phyloP scores from a whole-genome alignment of 2,797 vertebrate genomes.

The Chanos chanos region DNA sequence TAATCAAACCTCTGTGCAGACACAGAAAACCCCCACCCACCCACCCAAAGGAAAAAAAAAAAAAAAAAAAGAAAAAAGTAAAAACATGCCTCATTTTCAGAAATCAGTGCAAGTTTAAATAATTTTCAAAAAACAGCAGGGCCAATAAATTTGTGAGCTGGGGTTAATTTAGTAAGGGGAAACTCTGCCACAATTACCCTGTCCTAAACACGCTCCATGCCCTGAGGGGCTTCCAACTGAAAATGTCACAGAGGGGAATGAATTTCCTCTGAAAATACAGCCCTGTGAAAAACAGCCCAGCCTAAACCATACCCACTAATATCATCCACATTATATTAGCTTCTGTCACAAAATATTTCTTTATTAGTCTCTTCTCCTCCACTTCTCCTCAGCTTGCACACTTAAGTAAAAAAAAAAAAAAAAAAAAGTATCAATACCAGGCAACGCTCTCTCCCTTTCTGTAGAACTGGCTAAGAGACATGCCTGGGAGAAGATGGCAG shows the following conservation, averaged over 20 bases:
- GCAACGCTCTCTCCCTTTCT: background rate
- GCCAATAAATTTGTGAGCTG: conserved; percentile 71
- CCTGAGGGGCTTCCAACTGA: conserved; percentile 69
- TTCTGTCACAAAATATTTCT: conserved; percentile 55
- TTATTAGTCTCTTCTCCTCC: conserved; percentile 50
- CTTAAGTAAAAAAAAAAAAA: conserved; percentile 13
- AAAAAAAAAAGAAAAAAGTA: background rate
- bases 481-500: conserved; percentile 43
- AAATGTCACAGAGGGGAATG: conserved; percentile 66
- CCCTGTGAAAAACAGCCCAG: conserved; percentile 51
- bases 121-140: conserved; percentile 66
- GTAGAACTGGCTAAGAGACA: conserved; percentile 51
- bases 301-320: conserved; percentile 51
- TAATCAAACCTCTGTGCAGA: conserved; percentile 46
- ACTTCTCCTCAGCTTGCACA: conserved; percentile 44
- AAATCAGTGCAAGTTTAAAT: conserved; percentile 72
- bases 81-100: conserved; percentile 20
- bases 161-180: conserved; percentile 76
- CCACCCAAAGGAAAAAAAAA: background rate
- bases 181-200: conserved; percentile 73
- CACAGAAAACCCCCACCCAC: conserved; percentile 30
- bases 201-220: conserved; percentile 66
- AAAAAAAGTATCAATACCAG: conserved; percentile 8
- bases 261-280: conserved; percentile 44
- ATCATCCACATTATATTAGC: conserved; percentile 64